phyloP scores from a whole-genome alignment of 2,888 invertebrate genomes.

The Tiliacea aurago region DNA sequence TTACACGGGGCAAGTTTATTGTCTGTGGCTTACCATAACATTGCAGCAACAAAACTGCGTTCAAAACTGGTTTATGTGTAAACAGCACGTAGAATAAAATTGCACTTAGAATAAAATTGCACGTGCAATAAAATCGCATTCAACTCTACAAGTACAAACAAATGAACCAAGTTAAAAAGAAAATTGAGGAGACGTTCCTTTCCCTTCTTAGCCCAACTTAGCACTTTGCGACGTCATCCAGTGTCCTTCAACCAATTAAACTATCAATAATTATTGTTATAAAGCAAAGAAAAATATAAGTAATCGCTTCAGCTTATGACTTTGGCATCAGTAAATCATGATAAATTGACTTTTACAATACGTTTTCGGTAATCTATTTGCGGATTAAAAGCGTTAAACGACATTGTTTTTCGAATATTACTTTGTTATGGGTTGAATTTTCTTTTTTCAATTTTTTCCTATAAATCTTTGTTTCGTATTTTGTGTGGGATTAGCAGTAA shows the following conservation, averaged over 20 bases:
- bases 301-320: conserved; percentile 58
- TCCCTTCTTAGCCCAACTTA: too few relatives aligned
- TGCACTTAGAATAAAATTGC: too few relatives aligned
- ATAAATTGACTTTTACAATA: conserved; percentile 82
- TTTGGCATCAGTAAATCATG: conserved; percentile 74
- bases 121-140: too few relatives aligned
- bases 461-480: conserved; percentile 4
- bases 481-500: conserved; percentile 17
- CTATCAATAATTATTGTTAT: neutral
- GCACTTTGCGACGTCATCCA: neutral
- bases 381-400: conserved; percentile 79
- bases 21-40: too few relatives aligned
- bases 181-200: too few relatives aligned
- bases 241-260: neutral
- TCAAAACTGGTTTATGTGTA: too few relatives aligned
- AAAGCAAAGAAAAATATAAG: too few relatives aligned
- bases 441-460: conserved; percentile 38
- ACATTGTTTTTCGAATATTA: conserved; percentile 70
- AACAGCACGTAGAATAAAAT: too few relatives aligned
- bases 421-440: conserved; percentile 54
- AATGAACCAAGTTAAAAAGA: too few relatives aligned
- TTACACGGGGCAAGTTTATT: too few relatives aligned
- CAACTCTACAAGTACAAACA: too few relatives aligned
- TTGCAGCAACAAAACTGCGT: too few relatives aligned
- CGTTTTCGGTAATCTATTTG: conserved; percentile 81